Percentiles rank a stretch among this genome's conserved stretches.
These are phyloP conservation scores for Lepeophtheirus salmonis DNA, from an alignment of 1,140 invertebrate species.

Conservation along the genomic window DNA sequence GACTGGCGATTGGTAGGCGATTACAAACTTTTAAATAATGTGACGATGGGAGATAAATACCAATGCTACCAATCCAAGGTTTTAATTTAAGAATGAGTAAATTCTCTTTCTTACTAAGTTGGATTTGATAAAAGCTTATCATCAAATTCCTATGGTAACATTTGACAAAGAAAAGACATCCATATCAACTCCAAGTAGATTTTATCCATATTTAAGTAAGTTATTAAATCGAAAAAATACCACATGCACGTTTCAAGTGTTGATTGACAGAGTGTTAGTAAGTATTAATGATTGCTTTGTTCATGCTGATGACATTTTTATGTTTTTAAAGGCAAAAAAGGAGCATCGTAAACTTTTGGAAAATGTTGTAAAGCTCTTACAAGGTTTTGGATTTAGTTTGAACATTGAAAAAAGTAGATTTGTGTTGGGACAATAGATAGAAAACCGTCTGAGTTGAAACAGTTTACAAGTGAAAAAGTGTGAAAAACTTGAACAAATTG, in stretches of 20 bases:
- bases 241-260: slow-evolving; percentile 31
- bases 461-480: too few relatives aligned
- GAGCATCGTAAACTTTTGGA: neutral
- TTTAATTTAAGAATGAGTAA: neutral
- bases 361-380: neutral
- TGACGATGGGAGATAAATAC: neutral
- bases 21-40: neutral
- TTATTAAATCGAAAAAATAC: slow-evolving; percentile 31
- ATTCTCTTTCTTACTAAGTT: neutral
- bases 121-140: neutral
- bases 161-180: slow-evolving; percentile 24
- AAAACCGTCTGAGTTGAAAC: too few relatives aligned
- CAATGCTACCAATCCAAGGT: neutral
- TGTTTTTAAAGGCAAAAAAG: neutral
- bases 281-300: slow-evolving; percentile 21
- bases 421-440: too few relatives aligned
- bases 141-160: neutral
- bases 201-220: slow-evolving; percentile 27
- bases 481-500: too few relatives aligned
- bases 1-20: neutral
- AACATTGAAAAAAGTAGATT: neutral
- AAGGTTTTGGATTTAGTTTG: neutral
- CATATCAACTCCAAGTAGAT: slow-evolving; percentile 24
- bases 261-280: slow-evolving; percentile 31
- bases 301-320: neutral